A percentile compares a stretch with the other conserved stretches of the same genome.
Conservation (phyloP, 2,797 vertebrate species). For the Ctenopoma multispine region DNA sequence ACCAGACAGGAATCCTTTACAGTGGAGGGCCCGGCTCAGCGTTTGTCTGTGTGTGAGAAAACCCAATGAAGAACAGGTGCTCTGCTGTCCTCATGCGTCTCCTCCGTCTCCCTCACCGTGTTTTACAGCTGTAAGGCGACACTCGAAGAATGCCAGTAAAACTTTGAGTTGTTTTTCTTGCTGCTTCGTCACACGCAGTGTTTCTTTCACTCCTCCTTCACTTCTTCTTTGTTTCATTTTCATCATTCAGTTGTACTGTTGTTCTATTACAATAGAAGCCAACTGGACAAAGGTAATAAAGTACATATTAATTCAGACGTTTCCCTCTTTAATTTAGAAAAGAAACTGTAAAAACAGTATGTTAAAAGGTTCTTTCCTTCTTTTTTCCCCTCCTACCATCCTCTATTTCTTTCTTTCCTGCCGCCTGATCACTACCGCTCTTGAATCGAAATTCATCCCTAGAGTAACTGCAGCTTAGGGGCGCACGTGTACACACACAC, state of each 20-base stretch:
- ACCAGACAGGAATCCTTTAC: constrained; percentile 2
- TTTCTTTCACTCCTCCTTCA: not conserved
- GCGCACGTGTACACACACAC: constrained; percentile 11
- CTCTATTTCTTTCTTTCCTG: not conserved
- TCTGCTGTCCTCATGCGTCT: constrained; percentile 9
- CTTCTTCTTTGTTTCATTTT: not conserved
- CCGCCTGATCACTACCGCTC: not conserved
- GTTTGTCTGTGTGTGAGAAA: not conserved
- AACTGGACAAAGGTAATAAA: too few species aligned
- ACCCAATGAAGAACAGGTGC: constrained; percentile 40
- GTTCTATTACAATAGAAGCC: too few species aligned
- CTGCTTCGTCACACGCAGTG: not conserved
- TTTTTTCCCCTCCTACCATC: not conserved
- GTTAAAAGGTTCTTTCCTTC: too few species aligned
- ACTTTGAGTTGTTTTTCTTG: constrained; percentile 1
- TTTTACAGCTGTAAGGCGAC: constrained; percentile 60
- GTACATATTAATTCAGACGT: too few species aligned
- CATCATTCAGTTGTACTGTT: not conserved
- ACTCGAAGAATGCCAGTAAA: constrained; percentile 47
- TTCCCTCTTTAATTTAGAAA: too few species aligned
- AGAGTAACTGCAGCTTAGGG: constrained; percentile 12
- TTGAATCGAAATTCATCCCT: constrained; percentile 28
- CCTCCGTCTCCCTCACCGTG: constrained; percentile 6
- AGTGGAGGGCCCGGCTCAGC: not conserved
- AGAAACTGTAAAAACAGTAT: too few species aligned